phyloP scores from a whole-genome alignment of 1,140 invertebrate species.

The Fopius arisanus region DNA sequence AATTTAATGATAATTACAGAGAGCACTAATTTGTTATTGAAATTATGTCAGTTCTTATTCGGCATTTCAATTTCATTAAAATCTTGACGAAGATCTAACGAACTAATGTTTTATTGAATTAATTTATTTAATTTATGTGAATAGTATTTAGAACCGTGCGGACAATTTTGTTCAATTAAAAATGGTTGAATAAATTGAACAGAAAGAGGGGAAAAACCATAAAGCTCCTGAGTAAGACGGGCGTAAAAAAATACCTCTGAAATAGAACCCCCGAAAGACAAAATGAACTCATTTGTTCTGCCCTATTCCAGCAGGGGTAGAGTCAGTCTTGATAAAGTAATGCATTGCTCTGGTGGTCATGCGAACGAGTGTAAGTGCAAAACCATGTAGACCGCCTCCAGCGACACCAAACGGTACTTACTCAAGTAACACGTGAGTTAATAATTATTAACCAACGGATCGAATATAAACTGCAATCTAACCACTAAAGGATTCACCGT shows the following conservation, averaged over 20 bases:
- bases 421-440: conserved; percentile 29
- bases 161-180: too few relatives aligned
- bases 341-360: conserved; percentile 30
- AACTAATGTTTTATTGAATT: too few relatives aligned
- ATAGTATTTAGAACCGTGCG: too few relatives aligned
- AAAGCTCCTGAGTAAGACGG: background rate
- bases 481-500: background rate
- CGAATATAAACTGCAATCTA: background rate
- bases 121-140: too few relatives aligned
- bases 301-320: background rate
- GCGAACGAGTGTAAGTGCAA: conserved; percentile 38
- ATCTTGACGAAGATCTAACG: too few relatives aligned
- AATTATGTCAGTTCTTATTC: too few relatives aligned
- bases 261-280: background rate
- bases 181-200: too few relatives aligned
- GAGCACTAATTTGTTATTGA: too few relatives aligned
- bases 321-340: conserved; percentile 25
- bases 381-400: conserved; percentile 42
- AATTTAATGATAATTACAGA: too few relatives aligned
- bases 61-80: too few relatives aligned
- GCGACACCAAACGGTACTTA: background rate
- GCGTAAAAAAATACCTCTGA: background rate
- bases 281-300: conserved; percentile 1
- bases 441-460: conserved; percentile 24
- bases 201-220: too few relatives aligned